Conservation (phyloP, 2,797 vertebrate species). For the Adrianichthys oophorus region DNA sequence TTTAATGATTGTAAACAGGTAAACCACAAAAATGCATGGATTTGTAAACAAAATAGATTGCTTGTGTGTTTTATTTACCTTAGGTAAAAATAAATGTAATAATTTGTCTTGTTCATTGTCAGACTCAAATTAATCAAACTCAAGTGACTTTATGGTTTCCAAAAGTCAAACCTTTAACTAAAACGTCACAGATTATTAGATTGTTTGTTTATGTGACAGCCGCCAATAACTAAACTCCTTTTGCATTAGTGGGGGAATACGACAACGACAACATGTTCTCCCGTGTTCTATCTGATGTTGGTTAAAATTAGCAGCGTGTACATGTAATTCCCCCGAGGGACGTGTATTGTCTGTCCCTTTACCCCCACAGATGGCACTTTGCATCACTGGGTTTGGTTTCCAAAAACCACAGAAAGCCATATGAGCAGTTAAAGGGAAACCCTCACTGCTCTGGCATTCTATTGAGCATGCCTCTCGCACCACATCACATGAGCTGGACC, state of each 20-base stretch:
- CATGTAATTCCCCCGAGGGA: conserved; percentile 48
- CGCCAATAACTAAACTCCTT: neutral
- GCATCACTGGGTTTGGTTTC: conserved; percentile 58
- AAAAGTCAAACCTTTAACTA: conserved; percentile 2
- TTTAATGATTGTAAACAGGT: no score
- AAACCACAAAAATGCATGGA: neutral
- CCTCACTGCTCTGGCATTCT: conserved; percentile 66
- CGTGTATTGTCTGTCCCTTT: conserved; percentile 40
- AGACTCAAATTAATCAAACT: neutral
- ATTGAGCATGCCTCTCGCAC: conserved; percentile 62
- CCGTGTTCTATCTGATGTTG: conserved; percentile 15
- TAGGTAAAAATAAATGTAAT: neutral
- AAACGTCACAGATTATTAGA: neutral
- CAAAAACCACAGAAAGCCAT: conserved; percentile 51
- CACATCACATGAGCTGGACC: conserved; percentile 62
- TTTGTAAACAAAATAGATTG: neutral
- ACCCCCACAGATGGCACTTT: conserved; percentile 60
- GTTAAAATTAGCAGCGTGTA: conserved; percentile 51
- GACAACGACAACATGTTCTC: neutral
- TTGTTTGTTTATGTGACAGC: conserved; percentile 2
- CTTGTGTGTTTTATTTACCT: neutral
- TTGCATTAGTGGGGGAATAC: no score
- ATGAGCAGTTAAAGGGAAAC: conserved; percentile 61
- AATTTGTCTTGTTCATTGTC: neutral
- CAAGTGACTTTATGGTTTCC: no score